Evolutionary conservation across 1,140 invertebrate species (phyloP).

Genomic region (Tetranychus urticae): DNA sequence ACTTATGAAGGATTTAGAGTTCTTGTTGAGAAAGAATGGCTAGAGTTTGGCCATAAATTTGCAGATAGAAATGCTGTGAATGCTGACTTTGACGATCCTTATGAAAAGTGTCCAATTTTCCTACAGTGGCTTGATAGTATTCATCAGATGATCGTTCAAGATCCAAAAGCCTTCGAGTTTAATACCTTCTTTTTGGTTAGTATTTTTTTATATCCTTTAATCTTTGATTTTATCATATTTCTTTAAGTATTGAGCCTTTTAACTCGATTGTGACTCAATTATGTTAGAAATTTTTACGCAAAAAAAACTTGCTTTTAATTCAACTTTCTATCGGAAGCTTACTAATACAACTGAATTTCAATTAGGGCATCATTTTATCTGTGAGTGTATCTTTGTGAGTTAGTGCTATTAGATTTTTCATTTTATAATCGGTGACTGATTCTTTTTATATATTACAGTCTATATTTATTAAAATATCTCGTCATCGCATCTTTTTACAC

Average conservation of each 20-base stretch:
- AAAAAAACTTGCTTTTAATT: too few species aligned
- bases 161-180: constrained; percentile 83
- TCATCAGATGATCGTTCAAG: constrained; percentile 68
- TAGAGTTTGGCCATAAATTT: constrained; percentile 92
- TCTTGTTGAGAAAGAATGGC: constrained; percentile 77
- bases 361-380: too few species aligned
- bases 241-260: background rate
- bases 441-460: too few species aligned
- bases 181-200: constrained; percentile 68
- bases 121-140: constrained; percentile 93
- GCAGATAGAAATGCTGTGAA: constrained; percentile 74
- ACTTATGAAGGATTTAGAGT: constrained; percentile 78
- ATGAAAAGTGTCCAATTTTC: constrained; percentile 79
- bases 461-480: too few species aligned
- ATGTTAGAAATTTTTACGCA: too few species aligned
- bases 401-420: too few species aligned
- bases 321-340: too few species aligned
- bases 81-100: constrained; percentile 48
- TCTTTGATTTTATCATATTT: background rate
- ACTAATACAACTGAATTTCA: too few species aligned
- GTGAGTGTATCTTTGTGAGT: too few species aligned
- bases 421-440: too few species aligned
- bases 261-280: too few species aligned
- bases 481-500: too few species aligned
- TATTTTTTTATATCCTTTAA: constrained; percentile 12